Evolutionary conservation across 2,113 vertebrate species (phyloP).

Genomic region (Solenodon paradoxus): DNA sequence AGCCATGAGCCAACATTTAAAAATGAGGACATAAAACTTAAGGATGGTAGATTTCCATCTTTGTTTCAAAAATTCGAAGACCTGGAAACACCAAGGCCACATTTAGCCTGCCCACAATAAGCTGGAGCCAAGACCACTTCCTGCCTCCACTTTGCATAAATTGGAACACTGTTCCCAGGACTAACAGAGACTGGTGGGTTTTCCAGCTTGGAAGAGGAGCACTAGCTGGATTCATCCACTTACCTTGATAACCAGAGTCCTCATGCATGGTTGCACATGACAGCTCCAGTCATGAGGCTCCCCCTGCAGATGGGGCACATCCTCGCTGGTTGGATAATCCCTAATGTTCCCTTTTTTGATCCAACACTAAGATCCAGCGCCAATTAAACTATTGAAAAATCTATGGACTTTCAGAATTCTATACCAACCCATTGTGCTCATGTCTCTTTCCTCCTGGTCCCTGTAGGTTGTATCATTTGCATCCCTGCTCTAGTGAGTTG

Average conservation of each 20-base stretch:
- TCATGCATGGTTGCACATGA: fast-evolving
- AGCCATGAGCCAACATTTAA: neutral
- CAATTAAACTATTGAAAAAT: neutral
- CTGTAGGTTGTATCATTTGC: neutral
- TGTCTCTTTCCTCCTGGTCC: neutral
- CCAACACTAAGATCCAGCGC: neutral
- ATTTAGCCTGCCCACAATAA: neutral
- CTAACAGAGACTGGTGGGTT: neutral
- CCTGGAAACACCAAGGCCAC: neutral
- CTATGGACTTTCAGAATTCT: neutral
- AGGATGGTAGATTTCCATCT: neutral
- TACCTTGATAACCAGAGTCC: too few species aligned
- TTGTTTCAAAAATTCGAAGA: neutral
- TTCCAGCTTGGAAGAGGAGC: neutral
- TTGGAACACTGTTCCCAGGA: neutral
- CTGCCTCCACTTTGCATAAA: neutral
- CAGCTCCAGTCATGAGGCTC: neutral
- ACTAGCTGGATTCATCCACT: neutral
- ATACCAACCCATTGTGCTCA: neutral
- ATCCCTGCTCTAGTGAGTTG: neutral
- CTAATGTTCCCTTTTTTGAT: neutral
- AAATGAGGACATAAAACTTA: neutral
- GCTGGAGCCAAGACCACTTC: neutral
- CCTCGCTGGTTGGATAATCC: neutral
- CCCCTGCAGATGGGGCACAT: neutral